Conservation (phyloP, 2,888 invertebrate species). For the Meliscaeva auricollis region DNA sequence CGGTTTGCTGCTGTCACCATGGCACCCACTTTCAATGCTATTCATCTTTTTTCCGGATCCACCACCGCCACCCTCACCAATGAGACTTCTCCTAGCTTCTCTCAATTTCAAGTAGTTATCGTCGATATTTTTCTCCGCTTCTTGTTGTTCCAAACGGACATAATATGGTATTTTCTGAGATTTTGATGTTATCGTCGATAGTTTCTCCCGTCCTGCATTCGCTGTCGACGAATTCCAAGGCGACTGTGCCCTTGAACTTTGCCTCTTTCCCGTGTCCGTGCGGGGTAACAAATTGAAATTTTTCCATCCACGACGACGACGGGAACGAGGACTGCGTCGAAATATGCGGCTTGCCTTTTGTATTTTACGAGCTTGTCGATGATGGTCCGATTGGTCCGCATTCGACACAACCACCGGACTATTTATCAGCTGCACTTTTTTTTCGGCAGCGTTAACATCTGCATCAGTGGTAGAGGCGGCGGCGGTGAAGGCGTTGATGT, state of each 20-base stretch:
- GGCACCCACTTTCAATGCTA: conserved; percentile 1
- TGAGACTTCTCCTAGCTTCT: background rate
- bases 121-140: conserved; percentile 6
- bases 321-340: conserved; percentile 18
- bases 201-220: conserved; percentile 7
- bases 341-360: conserved; percentile 24
- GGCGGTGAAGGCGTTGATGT: background rate
- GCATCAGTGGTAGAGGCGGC: background rate
- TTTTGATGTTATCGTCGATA: conserved; percentile 28
- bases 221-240: too few species aligned
- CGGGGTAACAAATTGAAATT: background rate
- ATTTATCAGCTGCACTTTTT: conserved; percentile 41
- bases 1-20: conserved; percentile 10
- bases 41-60: too few species aligned
- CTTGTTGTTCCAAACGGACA: conserved; percentile 9
- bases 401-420: conserved; percentile 42
- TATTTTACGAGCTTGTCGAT: conserved; percentile 47
- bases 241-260: conserved; percentile 48
- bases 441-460: conserved; percentile 24
- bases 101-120: background rate
- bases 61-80: too few species aligned
- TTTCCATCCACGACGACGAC: conserved; percentile 1
- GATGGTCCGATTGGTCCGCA: conserved; percentile 46
- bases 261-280: background rate
- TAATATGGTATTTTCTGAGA: conserved; percentile 11